Percentiles rank a stretch among this genome's conserved stretches.
Conservation (phyloP, 2,888 invertebrate genomes). For the Dorcus parallelipipedus region DNA sequence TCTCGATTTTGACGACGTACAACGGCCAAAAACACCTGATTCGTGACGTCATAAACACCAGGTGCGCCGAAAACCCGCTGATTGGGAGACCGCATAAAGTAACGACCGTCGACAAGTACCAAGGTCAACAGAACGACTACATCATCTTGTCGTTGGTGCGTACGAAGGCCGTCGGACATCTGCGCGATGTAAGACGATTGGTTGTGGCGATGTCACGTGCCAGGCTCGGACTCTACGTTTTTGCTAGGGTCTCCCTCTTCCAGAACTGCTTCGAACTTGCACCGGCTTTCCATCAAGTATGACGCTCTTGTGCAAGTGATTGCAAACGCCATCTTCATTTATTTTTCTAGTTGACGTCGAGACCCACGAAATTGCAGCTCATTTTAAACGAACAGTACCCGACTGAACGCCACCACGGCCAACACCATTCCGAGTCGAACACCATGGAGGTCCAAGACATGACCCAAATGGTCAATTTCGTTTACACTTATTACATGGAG, state of each 20-base stretch:
- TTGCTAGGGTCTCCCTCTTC: conserved; percentile 89
- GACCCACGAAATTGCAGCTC: conserved; percentile 77
- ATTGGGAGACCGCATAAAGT: conserved; percentile 91
- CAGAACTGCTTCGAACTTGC: conserved; percentile 96
- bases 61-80: conserved; percentile 92
- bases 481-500: conserved; percentile 86
- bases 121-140: conserved; percentile 99
- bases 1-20: conserved; percentile 97
- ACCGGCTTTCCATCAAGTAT: conserved; percentile 87
- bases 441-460: conserved; percentile 75
- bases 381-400: conserved; percentile 80
- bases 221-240: conserved; percentile 92
- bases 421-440: conserved; percentile 47
- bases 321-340: conserved; percentile 7
- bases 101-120: conserved; percentile 98
- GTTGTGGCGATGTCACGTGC: conserved; percentile 98
- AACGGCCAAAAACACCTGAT: conserved; percentile 99
- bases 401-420: conserved; percentile 56
- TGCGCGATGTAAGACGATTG: conserved; percentile 91
- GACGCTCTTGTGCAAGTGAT: background rate
- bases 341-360: conserved; percentile 66
- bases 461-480: conserved; percentile 93
- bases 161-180: conserved; percentile 95
- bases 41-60: conserved; percentile 88
- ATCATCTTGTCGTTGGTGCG: conserved; percentile 94